phyloP scores from a whole-genome alignment of 2,113 vertebrate species.

The Charadrius vociferus region DNA sequence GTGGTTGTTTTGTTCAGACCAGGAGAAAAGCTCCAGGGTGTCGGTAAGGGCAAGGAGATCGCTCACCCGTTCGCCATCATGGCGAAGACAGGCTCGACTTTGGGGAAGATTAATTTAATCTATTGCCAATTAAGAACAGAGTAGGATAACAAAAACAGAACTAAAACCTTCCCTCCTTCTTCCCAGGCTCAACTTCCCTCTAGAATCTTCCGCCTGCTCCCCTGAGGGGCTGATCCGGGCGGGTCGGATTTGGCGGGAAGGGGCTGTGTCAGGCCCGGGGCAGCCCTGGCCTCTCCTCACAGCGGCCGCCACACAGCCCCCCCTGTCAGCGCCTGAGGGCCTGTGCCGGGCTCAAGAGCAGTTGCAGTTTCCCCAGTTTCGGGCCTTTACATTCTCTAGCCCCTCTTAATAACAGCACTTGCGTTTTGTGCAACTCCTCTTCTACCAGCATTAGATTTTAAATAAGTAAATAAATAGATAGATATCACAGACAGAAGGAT shows the following conservation, averaged over 20 bases:
- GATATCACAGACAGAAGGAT: not conserved
- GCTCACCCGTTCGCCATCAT: not conserved
- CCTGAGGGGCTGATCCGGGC: not conserved
- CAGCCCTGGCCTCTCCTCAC: fast-evolving
- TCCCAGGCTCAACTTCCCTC: not conserved
- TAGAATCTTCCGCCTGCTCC: fast-evolving
- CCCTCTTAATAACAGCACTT: not conserved
- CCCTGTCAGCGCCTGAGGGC: too few relatives aligned
- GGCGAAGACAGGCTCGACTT: not conserved
- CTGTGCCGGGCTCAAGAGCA: fast-evolving
- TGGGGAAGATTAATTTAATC: not conserved
- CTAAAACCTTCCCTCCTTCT: not conserved
- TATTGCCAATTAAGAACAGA: not conserved
- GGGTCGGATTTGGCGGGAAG: not conserved
- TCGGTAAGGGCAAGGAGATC: not conserved
- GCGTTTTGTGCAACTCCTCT: not conserved
- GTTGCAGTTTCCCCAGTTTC: not conserved
- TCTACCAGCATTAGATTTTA: not conserved
- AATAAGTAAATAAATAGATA: not conserved
- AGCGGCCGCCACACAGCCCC: too few relatives aligned
- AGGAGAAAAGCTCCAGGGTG: fast-evolving
- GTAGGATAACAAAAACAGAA: not conserved
- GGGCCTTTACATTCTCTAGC: not conserved
- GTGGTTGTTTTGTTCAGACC: not conserved
- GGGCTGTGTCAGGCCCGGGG: fast-evolving